Evolutionary conservation across 2,113 vertebrate species (phyloP), one percentile per base, ranked within the genome.

Genomic region (Stercorarius parasiticus): DNA sequence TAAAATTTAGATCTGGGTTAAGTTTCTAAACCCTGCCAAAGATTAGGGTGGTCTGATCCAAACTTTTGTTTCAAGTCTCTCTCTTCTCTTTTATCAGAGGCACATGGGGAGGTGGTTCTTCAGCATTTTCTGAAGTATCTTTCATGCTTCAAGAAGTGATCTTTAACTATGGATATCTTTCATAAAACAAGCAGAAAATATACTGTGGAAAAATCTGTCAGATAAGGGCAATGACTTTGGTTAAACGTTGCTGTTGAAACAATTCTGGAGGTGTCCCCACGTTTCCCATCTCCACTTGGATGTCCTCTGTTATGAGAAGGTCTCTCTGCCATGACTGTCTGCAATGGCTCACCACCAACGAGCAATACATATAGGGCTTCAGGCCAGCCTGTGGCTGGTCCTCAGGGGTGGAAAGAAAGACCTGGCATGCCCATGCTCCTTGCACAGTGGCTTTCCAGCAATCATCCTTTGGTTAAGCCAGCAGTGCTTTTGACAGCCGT

Each of bases 11-110:
- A n/a, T 66, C 77, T 58, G 30, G 27, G 56, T 80, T 72, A 82
- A 56, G 16, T 76, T 91, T 58, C 52, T 72, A 66, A 93, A 38
- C 42, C 7, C 21, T 87, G 88, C 61, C 85, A 92, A 76, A 92
- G 56, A 43, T 66, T 90, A 80, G 36, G 80, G 69, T 92, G 90
- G 55, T 92, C 82, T 92, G 82, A 71, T 92, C 49, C 81, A 95
- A 92, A 58, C 8, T 61, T 80, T 78, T 96, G 34, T 92, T 94
- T 92, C n/a, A 76, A 52, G n/a, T 40, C 32, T 79, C 11, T 58
- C 25, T 70, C 5, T 86, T 72, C 58, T 71, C 43, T 86, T 92
- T 92, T 88, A 83, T 93, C 82, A 88, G 56, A 88, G 19, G 42
- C 76, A 88, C n/a, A 38, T 25, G 65, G 36, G 27, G 38, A 78